Base-by-base conservation (phyloP, 2,113 vertebrate species). In the Oxyura jamaicensis region DNA sequence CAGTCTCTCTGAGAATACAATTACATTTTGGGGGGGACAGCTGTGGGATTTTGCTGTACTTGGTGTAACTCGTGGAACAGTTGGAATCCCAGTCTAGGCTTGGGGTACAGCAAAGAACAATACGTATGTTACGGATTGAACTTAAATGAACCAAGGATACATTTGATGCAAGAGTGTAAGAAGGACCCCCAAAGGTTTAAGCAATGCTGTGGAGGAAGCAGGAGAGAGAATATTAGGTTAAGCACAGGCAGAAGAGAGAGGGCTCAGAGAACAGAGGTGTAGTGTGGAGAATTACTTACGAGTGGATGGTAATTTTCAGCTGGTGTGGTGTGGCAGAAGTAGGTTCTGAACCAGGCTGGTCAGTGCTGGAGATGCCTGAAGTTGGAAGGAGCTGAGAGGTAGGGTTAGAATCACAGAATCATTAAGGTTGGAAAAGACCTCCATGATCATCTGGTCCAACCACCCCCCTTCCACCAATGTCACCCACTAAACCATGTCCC, bases 201-300 rank as follows among this genome's bases (percentile, higher is more conserved):
- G 28, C 35, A 60, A 12, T 80, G 29, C 22, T 83, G 25, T 76
- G 35, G 26, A 80, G 39, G 25, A 48, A 48, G 13, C 62, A 46
- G 3, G 17, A 84, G 36, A 31, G 50, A 71, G 19, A 59, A 13
- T 89, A 42, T 10, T n/a, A 44, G 18, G 17, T 63, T 66, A 41
- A 67, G 42, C 65, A 59, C 22, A 89, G 46, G 12, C 21, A 78
- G 73, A 89, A 92, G 62, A 76, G 65, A 71, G 13, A 83, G 10
- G 2, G 7, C 85, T 74, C 42, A 58, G 85, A 86, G 59, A 63
- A 46, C 21, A 80, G 69, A 78, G 25, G 12, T 71, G 11, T 13
- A 31, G 18, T n/a, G 31, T 52, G 22, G 36, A 79, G 18, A 17
- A 13, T 63, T 86, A 23, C 0, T 0, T 67, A 48, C 8, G 19